A percentile compares a stretch with the other conserved stretches of the same genome.
These are phyloP conservation scores for Amaurobius ferox DNA, from an alignment of 2,888 invertebrate genomes.

Conservation along the genomic window DNA sequence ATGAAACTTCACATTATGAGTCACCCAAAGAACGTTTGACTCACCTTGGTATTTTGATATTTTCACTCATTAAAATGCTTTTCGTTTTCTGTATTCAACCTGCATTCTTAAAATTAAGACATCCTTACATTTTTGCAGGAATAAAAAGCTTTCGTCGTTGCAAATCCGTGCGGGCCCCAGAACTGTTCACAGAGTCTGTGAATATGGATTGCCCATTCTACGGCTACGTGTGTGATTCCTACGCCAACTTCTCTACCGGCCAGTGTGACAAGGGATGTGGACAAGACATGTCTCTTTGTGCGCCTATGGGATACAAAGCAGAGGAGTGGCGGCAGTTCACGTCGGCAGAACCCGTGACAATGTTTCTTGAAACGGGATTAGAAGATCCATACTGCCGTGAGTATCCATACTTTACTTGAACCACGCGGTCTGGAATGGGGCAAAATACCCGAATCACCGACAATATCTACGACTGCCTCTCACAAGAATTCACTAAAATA, in stretches of 20 bases:
- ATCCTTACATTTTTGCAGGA: slow-evolving; percentile 77
- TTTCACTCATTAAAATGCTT: too few species aligned
- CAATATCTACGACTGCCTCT: too few species aligned
- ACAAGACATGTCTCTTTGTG: slow-evolving; percentile 74
- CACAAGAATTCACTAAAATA: too few species aligned
- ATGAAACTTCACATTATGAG: too few species aligned
- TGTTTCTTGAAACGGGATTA: slow-evolving; percentile 86
- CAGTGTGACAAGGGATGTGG: slow-evolving; percentile 76
- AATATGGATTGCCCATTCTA: slow-evolving; percentile 86
- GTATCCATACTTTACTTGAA: too few species aligned
- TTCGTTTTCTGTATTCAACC: too few species aligned
- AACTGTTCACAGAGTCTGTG: slow-evolving; percentile 90
- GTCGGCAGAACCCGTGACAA: slow-evolving; percentile 79
- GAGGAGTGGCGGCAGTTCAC: slow-evolving; percentile 73
- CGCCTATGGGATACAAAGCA: slow-evolving; percentile 78
- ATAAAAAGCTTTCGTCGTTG: slow-evolving; percentile 87
- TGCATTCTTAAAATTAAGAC: too few species aligned
- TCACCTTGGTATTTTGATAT: too few species aligned
- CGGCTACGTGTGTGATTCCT: slow-evolving; percentile 88
- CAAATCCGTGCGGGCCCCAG: slow-evolving; percentile 90
- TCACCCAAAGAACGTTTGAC: too few species aligned
- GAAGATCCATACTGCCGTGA: slow-evolving; percentile 87
- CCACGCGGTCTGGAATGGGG: too few species aligned
- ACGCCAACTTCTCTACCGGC: slow-evolving; percentile 80
- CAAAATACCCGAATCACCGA: too few species aligned